A percentile compares a stretch with the other conserved stretches of the same genome.
These are phyloP conservation scores for Eristalis pertinax DNA, from an alignment of 2,888 invertebrate genomes.

Conservation along the genomic window DNA sequence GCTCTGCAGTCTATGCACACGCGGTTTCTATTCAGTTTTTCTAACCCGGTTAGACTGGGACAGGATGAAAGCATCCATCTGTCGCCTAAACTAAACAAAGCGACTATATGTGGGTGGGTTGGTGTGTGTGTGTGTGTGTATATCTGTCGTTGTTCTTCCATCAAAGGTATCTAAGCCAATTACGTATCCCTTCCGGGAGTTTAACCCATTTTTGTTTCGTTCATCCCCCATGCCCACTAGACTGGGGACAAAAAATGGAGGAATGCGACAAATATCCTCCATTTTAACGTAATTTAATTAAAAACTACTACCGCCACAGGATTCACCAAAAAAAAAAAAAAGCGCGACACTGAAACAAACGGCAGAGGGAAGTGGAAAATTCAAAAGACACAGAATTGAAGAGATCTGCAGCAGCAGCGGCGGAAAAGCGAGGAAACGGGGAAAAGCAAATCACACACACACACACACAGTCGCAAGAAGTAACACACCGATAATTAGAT, in stretches of 20 bases:
- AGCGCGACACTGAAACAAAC: neutral
- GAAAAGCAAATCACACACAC: neutral
- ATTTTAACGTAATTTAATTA: slow-evolving; percentile 57
- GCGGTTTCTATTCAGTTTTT: slow-evolving; percentile 35
- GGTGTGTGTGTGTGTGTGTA: neutral
- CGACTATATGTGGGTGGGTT: slow-evolving; percentile 19
- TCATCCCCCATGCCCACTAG: neutral
- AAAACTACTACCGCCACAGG: slow-evolving; percentile 41
- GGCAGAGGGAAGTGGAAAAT: neutral
- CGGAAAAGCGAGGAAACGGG: neutral
- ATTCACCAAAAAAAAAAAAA: slow-evolving; percentile 5
- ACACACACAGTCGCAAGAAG: neutral
- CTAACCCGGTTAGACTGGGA: slow-evolving; percentile 42
- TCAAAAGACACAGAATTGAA: neutral
- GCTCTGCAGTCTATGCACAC: slow-evolving; percentile 15
- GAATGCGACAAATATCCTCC: slow-evolving; percentile 24
- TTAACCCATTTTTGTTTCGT: slow-evolving; percentile 52
- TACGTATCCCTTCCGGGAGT: slow-evolving; percentile 63
- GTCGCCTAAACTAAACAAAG: slow-evolving; percentile 16
- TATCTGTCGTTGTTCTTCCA: neutral
- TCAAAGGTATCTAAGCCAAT: slow-evolving; percentile 63
- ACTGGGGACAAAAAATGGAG: neutral
- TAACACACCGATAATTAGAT: slow-evolving; percentile 69
- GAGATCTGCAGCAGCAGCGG: neutral
- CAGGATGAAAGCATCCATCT: neutral